Evolutionary conservation across 1,140 invertebrate genomes (phyloP), one percentile per base, ranked within the genome.

Genomic region (Ceratosolen fusciceps): DNA sequence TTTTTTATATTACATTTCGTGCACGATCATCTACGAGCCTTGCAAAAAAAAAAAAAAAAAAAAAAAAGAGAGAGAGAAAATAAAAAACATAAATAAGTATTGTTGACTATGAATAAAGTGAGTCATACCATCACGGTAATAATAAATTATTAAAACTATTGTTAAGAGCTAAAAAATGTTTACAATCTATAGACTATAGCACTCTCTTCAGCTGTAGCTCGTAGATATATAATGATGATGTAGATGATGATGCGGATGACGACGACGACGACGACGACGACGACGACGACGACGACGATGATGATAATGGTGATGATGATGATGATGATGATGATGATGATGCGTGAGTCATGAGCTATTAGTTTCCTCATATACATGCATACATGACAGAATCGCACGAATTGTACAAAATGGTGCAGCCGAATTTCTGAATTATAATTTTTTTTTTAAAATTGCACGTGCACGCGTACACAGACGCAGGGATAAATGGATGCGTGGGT

Each of bases 81-180:
- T n/a, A n/a, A n/a, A n/a, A n/a, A n/a, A n/a, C n/a, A n/a, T n/a
- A n/a, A n/a, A n/a, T n/a, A n/a, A n/a, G n/a, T n/a, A n/a, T n/a
- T n/a, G n/a, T n/a, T n/a, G 29, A 58, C 29, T 26, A 58, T 29
- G 29, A 58, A 58, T 58, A 58, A 58, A 58, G 56, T 26, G 16
- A 58, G 56, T 58, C 24, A 43, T 60, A 60, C 26, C 58, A 10
- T 31, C 58, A 31, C 19, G 58, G 58, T 31, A 31, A 31, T 31
- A 60, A 60, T 31, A 29, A 60, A 31, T 60, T 60, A 60, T 60
- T 60, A 31, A 31, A 60, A 60, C 29, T 31, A 31, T 31, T 31
- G n/a, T 60, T 31, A 31, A 60, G 37, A 65, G 37, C 60, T 65
- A 65, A n/a, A 31, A 31, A 37, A 65, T 65, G 4, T 65, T 31